Base-by-base conservation (phyloP, 2,888 invertebrate species). In the Sepioteuthis lessoniana region DNA sequence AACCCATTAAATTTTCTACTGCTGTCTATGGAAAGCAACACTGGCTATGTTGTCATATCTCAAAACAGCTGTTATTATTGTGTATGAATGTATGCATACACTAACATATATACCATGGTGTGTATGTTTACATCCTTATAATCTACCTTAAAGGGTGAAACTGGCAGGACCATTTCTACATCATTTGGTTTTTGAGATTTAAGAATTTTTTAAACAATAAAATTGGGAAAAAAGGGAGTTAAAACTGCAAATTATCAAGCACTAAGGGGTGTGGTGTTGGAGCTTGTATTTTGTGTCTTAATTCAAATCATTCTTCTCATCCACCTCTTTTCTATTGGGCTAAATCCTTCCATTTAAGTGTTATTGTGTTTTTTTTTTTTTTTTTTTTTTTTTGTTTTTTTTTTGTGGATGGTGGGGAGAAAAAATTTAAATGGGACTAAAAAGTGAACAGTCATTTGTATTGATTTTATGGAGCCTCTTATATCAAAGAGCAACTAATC, bases 91-190 rank as follows among this genome's bases (percentile, higher is more conserved):
- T 76, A n/a, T 76, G 16, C 76, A 76, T 76, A 76, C n/a, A 76
- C n/a, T 2, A 76, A n/a, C n/a, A n/a, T 76, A 76, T n/a, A 76
- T 76, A 21, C 8, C n/a, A n/a, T 16, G 13, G n/a, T 76, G n/a
- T 76, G n/a, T 35, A 76, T n/a, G 76, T n/a, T 76, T 76, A n/a
- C 76, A 76, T n/a, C 76, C 76, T 76, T 76, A n/a, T 76, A 76
- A 76, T 76, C 76, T n/a, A 76, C n/a, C 76, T 76, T 76, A 13
- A 76, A 76, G 76, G 76, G 76, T 76, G 76, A 76, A n/a, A n/a
- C 76, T 76, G 76, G 76, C 76, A 76, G 76, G 76, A 76, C 76
- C n/a, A 76, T 76, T 76, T 76, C 76, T 76, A 76, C n/a, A 76
- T 31, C 76, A 31, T 76, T 76, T 76, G 76, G 76, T 76, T 76